A percentile compares a stretch with the other conserved stretches of the same genome.
Conservation (phyloP, 2,888 invertebrate species). For the Campopleginae sp. region DNA sequence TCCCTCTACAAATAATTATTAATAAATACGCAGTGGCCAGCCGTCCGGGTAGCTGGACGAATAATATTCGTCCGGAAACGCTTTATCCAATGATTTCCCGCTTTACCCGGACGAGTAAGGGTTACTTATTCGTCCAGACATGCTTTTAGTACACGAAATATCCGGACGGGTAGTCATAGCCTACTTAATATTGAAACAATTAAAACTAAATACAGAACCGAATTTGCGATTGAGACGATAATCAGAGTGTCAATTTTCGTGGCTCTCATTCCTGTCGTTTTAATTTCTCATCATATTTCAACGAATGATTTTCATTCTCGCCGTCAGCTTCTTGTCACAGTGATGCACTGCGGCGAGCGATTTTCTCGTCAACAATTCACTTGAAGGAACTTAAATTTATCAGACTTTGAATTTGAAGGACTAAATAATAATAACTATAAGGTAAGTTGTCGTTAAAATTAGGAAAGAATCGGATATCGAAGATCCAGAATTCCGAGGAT, state of each 20-base stretch:
- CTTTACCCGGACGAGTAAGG: too few species aligned
- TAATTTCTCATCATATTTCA: background rate
- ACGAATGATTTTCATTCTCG: background rate
- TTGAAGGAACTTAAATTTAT: conserved; percentile 50
- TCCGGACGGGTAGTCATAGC: too few species aligned
- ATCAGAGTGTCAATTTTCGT: background rate
- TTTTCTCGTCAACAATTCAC: background rate
- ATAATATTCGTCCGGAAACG: too few species aligned
- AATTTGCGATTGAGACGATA: background rate
- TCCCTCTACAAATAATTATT: background rate
- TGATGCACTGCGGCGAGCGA: background rate
- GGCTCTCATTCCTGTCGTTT: background rate
- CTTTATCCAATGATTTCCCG: too few species aligned
- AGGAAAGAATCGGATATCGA: background rate
- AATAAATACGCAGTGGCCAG: too few species aligned
- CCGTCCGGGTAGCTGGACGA: too few species aligned
- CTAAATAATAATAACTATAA: conserved; percentile 43
- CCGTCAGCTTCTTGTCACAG: background rate
- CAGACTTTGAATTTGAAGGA: conserved; percentile 60
- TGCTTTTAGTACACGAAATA: too few species aligned
- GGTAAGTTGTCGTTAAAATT: background rate
- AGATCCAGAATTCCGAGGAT: background rate
- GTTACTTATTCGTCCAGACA: too few species aligned
- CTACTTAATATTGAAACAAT: too few species aligned
- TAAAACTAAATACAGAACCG: background rate